phyloP scores from a whole-genome alignment of 2,113 vertebrate genomes.

The Mellivora capensis region DNA sequence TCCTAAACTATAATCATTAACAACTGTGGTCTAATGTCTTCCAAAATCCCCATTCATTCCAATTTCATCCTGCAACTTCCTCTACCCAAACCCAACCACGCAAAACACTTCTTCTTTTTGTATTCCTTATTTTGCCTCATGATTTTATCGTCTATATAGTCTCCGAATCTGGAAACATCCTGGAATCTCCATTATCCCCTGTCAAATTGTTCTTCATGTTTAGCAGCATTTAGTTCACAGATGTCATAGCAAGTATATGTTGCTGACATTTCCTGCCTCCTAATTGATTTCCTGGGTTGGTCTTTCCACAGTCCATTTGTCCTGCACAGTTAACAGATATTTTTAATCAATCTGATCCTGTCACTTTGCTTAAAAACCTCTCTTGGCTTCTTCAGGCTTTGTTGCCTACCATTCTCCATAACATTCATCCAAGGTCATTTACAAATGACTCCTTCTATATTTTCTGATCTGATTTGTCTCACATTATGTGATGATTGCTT shows the following conservation, averaged over 20 bases:
- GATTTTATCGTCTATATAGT: neutral
- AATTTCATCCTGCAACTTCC: neutral
- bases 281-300: neutral
- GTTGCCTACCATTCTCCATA: neutral
- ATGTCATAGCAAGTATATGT: neutral
- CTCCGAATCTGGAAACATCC: neutral
- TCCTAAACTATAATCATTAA: neutral
- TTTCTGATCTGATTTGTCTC: neutral
- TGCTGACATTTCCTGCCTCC: neutral
- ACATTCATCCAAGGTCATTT: neutral
- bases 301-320: neutral
- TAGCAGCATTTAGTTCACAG: neutral
- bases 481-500: neutral
- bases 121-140: neutral
- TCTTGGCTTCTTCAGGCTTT: neutral
- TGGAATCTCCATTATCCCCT: neutral
- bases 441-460: neutral
- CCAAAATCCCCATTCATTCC: neutral
- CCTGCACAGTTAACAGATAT: neutral
- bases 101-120: neutral
- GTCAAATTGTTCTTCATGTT: neutral
- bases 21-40: neutral
- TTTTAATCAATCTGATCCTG: neutral
- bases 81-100: neutral
- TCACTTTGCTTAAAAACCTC: neutral